Percentiles rank a stretch among this genome's conserved stretches.
These are phyloP conservation scores for Manacus vitellinus DNA, from an alignment of 2,113 vertebrate genomes.

Conservation along the genomic window DNA sequence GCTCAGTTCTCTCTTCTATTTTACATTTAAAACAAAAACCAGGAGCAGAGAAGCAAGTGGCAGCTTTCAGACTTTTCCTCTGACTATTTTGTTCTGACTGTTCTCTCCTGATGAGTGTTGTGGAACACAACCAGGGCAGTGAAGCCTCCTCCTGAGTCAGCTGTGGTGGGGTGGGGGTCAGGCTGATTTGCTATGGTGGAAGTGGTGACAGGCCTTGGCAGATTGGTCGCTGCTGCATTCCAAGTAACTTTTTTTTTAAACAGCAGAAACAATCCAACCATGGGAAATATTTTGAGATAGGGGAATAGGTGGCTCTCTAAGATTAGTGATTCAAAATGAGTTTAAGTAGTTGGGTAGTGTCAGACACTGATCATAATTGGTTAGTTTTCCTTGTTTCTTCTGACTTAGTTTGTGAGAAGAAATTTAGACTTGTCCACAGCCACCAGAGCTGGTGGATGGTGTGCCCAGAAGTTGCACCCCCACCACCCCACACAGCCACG, in stretches of 20 bases:
- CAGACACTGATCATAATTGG: not conserved
- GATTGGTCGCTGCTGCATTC: not conserved
- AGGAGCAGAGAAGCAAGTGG: not conserved
- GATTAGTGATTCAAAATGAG: not conserved
- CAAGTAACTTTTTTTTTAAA: not conserved
- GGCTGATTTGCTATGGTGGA: slow-evolving; percentile 33
- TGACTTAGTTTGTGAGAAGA: not conserved
- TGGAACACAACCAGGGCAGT: not conserved
- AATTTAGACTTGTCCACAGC: not conserved
- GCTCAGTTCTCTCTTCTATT: not conserved
- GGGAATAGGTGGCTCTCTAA: slow-evolving; percentile 15
- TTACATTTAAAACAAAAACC: not conserved
- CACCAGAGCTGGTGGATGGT: not conserved
- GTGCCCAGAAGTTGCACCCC: not conserved
- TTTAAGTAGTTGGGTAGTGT: not conserved
- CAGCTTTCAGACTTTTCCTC: not conserved
- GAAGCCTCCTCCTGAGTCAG: slow-evolving; percentile 39
- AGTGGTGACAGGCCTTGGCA: slow-evolving; percentile 61
- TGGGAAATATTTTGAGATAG: slow-evolving; percentile 34
- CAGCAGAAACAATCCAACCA: slow-evolving; percentile 13
- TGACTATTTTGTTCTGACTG: not conserved
- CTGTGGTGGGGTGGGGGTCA: slow-evolving; percentile 35
- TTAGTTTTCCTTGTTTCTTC: not conserved
- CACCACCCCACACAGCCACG: accelerated
- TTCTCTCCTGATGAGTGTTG: not conserved